Base-by-base conservation (phyloP, 2,797 vertebrate genomes). In the Arctocebus calabarensis region DNA sequence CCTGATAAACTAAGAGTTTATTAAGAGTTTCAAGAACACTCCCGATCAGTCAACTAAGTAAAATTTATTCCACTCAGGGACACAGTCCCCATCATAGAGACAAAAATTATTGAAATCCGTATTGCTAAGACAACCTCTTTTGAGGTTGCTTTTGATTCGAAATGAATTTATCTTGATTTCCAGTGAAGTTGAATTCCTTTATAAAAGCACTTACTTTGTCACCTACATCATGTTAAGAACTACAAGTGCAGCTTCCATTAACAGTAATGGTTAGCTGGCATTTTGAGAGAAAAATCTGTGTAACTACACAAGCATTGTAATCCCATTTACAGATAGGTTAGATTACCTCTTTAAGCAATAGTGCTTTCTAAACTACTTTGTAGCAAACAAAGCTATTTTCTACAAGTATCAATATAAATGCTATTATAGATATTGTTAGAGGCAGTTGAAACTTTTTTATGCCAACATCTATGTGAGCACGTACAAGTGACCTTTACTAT, bases 371-470 rank as follows among this genome's bases (percentile, higher is more conserved):
- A 96, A 90, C 95, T 97, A 64, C 57, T 74, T 92, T 96, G 29
- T 91, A 97, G 32, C 71, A 97, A 93, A 96, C 75, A 97, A 97
- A 98, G 29, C 55, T 96, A 11, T 96, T 96, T 97, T 96, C 55
- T 97, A 57, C 82, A 96, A 55, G 84, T 97, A 40, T 97, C 83
- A 96, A 37, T 84, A 93, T 83, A 92, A 96, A 84, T 71, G 91
- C 61, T 92, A 61, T 78, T 88, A 29, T 23, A 89, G 77, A 96
- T 88, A 88, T 32, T 97, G 57, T 97, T 95, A 85, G 59, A 96
- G 62, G 73, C 27, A 90, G 16, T 85, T 66, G 6, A 23, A 96
- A 86, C 48, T 84, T 70, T 96, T 91, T 91, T 95, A 79, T 16
- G 70, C 17, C 52, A 92, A 89, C 8, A 73, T 68, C 48, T 97